Evolutionary conservation across 2,888 invertebrate species (phyloP).

Genomic region (Omphaloscelis lunosa): DNA sequence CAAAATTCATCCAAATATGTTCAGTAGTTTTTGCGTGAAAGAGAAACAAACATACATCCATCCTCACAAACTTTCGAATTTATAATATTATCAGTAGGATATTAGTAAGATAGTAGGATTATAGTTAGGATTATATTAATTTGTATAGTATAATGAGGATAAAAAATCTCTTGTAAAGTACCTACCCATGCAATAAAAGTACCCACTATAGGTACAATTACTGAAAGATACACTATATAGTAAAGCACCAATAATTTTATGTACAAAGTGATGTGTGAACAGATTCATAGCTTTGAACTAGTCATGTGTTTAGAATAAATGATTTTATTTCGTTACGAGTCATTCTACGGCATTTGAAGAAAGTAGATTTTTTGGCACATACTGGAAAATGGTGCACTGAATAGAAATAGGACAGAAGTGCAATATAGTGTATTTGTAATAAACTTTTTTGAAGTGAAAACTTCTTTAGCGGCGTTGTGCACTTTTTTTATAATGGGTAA

Average conservation of each 20-base stretch:
- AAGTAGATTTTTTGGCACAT: slow-evolving; percentile 30
- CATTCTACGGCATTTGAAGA: background rate
- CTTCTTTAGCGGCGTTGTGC: no score
- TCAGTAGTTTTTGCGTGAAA: no score
- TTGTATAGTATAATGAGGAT: no score
- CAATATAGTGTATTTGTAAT: slow-evolving; percentile 4
- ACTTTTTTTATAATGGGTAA: no score
- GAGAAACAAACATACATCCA: no score
- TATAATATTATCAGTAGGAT: no score
- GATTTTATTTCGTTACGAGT: slow-evolving; percentile 33
- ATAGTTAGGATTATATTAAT: no score
- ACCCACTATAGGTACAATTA: background rate
- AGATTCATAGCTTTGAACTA: slow-evolving; percentile 27
- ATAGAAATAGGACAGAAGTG: background rate
- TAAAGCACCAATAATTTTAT: slow-evolving; percentile 5
- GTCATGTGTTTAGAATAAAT: slow-evolving; percentile 30
- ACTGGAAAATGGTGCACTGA: background rate
- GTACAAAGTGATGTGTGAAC: slow-evolving; percentile 11
- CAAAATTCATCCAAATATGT: no score
- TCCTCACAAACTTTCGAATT: no score
- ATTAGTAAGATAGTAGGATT: no score
- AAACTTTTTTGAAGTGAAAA: no score
- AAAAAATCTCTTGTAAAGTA: background rate
- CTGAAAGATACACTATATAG: slow-evolving; percentile 1
- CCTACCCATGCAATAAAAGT: background rate